phyloP scores from a whole-genome alignment of 2,113 vertebrate genomes.

The Crotalus helleri region DNA sequence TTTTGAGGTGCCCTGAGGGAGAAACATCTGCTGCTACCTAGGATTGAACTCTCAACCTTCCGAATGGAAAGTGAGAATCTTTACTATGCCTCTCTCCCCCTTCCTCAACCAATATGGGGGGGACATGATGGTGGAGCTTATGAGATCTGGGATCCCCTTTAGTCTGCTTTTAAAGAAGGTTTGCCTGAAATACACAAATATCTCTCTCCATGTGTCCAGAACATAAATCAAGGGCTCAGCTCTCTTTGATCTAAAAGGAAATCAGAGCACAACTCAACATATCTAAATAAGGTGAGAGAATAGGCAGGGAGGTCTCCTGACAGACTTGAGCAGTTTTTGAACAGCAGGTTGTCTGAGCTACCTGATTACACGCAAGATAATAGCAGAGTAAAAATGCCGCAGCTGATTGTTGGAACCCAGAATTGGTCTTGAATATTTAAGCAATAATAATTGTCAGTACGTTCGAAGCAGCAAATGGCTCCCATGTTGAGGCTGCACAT shows the following conservation, averaged over 20 bases:
- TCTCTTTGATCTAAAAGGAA: background rate
- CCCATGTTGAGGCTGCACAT: conserved; percentile 42
- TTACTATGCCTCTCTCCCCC: background rate
- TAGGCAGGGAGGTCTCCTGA: background rate
- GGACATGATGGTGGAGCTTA: background rate
- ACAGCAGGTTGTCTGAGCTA: conserved; percentile 37
- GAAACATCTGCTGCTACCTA: background rate
- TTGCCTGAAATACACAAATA: background rate
- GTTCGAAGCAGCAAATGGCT: conserved; percentile 44
- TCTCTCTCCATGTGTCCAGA: background rate
- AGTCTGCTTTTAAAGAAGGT: background rate
- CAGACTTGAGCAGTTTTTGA: conserved; percentile 32
- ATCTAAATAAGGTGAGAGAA: background rate
- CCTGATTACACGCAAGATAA: conserved; percentile 44
- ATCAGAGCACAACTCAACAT: background rate
- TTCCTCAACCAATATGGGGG: background rate
- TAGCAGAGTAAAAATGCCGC: conserved; percentile 36
- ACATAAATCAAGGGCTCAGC: background rate
- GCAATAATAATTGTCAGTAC: conserved; percentile 50
- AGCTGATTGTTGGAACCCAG: conserved; percentile 22
- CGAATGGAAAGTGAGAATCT: background rate
- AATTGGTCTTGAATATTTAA: conserved; percentile 54
- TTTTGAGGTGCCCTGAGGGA: background rate
- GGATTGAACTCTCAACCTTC: background rate
- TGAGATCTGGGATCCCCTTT: background rate